A percentile compares a stretch with the other conserved stretches of the same genome.
Evolutionary conservation across 1,140 invertebrate species (phyloP).

Genomic region (Nixonia krombeini): DNA sequence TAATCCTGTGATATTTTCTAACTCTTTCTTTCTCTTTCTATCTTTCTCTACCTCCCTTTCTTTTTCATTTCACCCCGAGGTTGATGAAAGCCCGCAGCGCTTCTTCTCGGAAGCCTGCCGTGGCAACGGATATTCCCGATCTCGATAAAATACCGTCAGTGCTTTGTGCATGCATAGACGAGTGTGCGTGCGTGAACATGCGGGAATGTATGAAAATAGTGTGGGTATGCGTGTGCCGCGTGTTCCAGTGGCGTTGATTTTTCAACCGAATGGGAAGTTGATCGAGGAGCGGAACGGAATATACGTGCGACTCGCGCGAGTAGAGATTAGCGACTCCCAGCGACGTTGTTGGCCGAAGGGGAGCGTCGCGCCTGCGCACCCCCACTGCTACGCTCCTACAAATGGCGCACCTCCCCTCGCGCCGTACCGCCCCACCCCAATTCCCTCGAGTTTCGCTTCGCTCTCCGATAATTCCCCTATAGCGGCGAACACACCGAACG

Average conservation of each 20-base stretch:
- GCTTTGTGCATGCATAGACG: too few relatives aligned
- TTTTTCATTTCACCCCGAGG: not conserved
- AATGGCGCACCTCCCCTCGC: constrained; percentile 4
- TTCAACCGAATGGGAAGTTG: constrained; percentile 1
- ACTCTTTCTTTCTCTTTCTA: not conserved
- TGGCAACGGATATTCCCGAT: too few relatives aligned
- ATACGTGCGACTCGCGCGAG: constrained; percentile 67
- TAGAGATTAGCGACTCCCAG: constrained; percentile 66
- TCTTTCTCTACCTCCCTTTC: too few relatives aligned
- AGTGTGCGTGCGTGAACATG: too few relatives aligned
- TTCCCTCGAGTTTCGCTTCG: constrained; percentile 4
- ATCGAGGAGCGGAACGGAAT: constrained; percentile 33
- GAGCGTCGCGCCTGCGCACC: constrained; percentile 54
- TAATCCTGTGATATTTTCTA: not conserved
- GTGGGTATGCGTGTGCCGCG: too few relatives aligned
- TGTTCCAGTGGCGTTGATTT: constrained; percentile 5
- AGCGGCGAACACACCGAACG: not conserved
- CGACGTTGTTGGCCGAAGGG: constrained; percentile 45
- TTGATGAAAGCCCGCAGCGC: too few relatives aligned
- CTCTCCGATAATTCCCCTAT: constrained; percentile 2
- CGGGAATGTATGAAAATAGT: not conserved
- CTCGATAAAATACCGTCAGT: too few relatives aligned
- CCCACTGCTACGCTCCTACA: not conserved
- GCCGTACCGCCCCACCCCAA: constrained; percentile 15
- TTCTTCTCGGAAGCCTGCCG: too few relatives aligned